A percentile compares a stretch with the other conserved stretches of the same genome.
Conservation (phyloP, 64 coral and sea anemone species). For the Porites lutea region DNA sequence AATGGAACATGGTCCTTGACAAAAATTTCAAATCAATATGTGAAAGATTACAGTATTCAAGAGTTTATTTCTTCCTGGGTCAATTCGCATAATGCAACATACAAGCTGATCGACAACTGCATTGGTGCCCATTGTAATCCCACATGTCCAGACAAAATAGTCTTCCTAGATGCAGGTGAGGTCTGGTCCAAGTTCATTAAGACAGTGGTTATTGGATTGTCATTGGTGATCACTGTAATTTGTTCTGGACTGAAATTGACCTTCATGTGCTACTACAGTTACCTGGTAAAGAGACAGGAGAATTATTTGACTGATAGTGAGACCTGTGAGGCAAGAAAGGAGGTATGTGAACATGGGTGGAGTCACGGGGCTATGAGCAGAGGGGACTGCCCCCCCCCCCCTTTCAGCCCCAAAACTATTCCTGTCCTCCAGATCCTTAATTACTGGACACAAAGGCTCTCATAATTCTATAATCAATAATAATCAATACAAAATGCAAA, state of each 20-base stretch:
- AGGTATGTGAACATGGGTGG: constrained; percentile 17
- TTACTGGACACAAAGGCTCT: too few relatives aligned
- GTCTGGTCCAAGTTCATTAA: constrained; percentile 20
- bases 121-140: constrained; percentile 79
- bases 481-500: too few relatives aligned
- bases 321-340: constrained; percentile 63
- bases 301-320: constrained; percentile 42
- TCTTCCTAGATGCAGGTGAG: constrained; percentile 57
- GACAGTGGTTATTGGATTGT: constrained; percentile 1
- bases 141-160: constrained; percentile 72
- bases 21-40: constrained; percentile 32
- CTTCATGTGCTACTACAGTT: constrained; percentile 55
- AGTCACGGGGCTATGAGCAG: background rate
- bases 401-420: too few relatives aligned
- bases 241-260: constrained; percentile 43
- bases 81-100: background rate
- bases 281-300: constrained; percentile 38
- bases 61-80: constrained; percentile 51
- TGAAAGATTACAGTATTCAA: constrained; percentile 12
- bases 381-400: too few relatives aligned
- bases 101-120: constrained; percentile 66
- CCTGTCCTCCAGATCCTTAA: too few relatives aligned
- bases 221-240: constrained; percentile 53
- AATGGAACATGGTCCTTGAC: constrained; percentile 15
- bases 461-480: too few relatives aligned